These are phyloP conservation scores for Campoletis sonorensis DNA, from an alignment of 1,140 invertebrate species.

Conservation along the genomic window DNA sequence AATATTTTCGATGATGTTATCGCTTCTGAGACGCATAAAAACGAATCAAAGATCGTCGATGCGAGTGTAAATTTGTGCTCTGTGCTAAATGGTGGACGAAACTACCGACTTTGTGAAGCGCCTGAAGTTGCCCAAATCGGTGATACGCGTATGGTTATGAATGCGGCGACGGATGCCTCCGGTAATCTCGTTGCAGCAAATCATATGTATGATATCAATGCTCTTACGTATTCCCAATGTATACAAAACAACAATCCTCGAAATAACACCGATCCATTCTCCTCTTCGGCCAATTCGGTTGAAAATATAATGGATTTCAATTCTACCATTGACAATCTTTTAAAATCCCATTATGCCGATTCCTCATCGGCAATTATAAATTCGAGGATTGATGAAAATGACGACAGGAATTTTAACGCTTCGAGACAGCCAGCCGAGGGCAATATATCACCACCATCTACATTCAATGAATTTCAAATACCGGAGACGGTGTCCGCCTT, in stretches of 20 bases:
- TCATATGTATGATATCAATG: slow-evolving; percentile 25
- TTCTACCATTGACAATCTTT: slow-evolving; percentile 31
- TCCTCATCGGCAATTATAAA: neutral
- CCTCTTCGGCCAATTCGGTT: too few relatives aligned
- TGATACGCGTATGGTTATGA: slow-evolving; percentile 48
- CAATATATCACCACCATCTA: neutral
- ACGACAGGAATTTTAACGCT: slow-evolving; percentile 10
- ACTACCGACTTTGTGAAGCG: neutral
- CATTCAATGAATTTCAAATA: slow-evolving; percentile 60
- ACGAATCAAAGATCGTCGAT: neutral
- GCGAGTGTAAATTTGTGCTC: neutral
- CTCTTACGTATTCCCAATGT: slow-evolving; percentile 38
- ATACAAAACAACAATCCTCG: slow-evolving; percentile 17
- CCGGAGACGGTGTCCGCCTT: slow-evolving; percentile 59
- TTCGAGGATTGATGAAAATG: slow-evolving; percentile 34
- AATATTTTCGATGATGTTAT: slow-evolving; percentile 4
- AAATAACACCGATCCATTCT: slow-evolving; percentile 34
- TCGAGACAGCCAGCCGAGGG: neutral
- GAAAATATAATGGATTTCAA: slow-evolving; percentile 43
- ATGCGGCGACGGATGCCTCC: slow-evolving; percentile 47
- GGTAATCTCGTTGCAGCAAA: slow-evolving; percentile 48
- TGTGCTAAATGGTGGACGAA: slow-evolving; percentile 15
- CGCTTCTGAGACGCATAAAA: neutral
- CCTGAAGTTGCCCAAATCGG: slow-evolving; percentile 21
- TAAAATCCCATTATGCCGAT: slow-evolving; percentile 14